Evolutionary conservation across 2,888 invertebrate genomes (phyloP), one percentile per base, ranked within the genome.

Genomic region (Hirtodrosophila duncani): DNA sequence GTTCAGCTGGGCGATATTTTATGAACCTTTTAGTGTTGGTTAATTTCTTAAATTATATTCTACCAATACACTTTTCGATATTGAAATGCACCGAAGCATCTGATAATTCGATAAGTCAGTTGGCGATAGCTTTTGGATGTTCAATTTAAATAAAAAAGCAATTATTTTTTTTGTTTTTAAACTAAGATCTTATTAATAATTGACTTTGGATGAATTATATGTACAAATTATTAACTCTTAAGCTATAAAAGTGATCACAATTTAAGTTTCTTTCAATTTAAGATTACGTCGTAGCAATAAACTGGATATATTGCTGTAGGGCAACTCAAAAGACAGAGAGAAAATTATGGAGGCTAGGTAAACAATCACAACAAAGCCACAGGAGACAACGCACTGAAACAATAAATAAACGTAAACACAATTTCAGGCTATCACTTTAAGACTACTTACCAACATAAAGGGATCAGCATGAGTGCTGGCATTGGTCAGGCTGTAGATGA

Each of bases 401-500:
- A 10, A n/a, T 24, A 3, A 20, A 33, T 11, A 26, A 14, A 13
- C 27, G 1, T 9, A 3, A 26, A n/a, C n/a, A 13, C 9, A 8
- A 7, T 26, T 10, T 2, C 2, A 9, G 10, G 3, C 2, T 1
- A 2, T 8, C 3, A 9, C 5, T 0, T 1, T 26, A 13, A 13
- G 0, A 23, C 8, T 14, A 63, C 83, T 49, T 49, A 87, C 87
- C 81, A 86, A 43, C 70, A 86, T 80, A 8, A 85, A 51, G 6
- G 85, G 86, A 77, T 87, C 86, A 13, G 82, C 83, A 52, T 85
- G 83, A 1, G 83, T 83, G 33, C 86, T 85, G 3, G 80, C 67
- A 10, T 65, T 85, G 3, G 85, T 83, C 37, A 84, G 60, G 9
- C 86, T 83, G 41, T 83, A 89, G 8, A 89, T 70, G 16, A 89